Conservation (phyloP, 1,140 invertebrate species). For the Calephelis virginiensis region DNA sequence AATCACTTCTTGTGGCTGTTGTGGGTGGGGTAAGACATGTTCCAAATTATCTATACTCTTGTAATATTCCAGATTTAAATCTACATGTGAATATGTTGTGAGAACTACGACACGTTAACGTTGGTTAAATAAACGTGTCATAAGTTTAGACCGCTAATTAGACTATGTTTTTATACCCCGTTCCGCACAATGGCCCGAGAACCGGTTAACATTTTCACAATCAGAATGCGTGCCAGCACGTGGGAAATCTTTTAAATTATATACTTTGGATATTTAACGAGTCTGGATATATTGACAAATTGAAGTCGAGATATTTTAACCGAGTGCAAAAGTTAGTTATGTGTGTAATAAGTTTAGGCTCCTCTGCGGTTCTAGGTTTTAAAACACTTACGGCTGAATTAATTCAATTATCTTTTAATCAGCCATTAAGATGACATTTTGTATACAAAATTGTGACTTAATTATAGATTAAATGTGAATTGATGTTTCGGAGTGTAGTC, state of each 20-base stretch:
- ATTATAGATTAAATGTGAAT: no score
- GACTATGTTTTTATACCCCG: slow-evolving; percentile 51
- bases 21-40: not conserved
- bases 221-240: slow-evolving; percentile 17
- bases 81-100: slow-evolving; percentile 3
- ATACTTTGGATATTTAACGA: not conserved
- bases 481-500: no score
- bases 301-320: no score
- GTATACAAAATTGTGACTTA: no score
- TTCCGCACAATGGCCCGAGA: slow-evolving; percentile 50
- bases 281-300: no score
- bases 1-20: no score
- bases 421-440: no score
- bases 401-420: no score
- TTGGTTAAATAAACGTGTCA: not conserved
- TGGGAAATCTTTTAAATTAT: slow-evolving; percentile 19
- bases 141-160: slow-evolving; percentile 38
- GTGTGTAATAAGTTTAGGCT: no score
- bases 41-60: not conserved
- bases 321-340: no score
- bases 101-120: not conserved
- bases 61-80: not conserved
- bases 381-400: no score
- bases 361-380: no score
- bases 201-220: slow-evolving; percentile 45